Percentiles rank a stretch among this genome's conserved stretches.
These are phyloP conservation scores for Leptobrachium leishanense DNA, from an alignment of 2,113 vertebrate species.

Conservation along the genomic window DNA sequence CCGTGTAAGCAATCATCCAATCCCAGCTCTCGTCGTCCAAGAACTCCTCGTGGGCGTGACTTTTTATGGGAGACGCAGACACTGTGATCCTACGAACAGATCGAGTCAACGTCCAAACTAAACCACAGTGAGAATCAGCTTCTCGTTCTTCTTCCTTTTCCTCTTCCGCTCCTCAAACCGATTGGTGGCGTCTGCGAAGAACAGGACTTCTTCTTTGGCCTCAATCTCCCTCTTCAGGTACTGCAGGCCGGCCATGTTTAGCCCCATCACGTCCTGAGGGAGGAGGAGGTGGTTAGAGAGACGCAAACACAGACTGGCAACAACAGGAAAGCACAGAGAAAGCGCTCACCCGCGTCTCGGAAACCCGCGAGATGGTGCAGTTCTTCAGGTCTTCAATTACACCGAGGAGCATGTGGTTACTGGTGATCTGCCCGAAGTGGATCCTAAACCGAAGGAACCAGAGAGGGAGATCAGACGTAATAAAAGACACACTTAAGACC, in stretches of 20 bases:
- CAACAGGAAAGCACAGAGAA: neutral
- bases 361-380: constrained; percentile 86
- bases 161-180: constrained; percentile 81
- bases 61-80: neutral
- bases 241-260: constrained; percentile 90
- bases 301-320: neutral
- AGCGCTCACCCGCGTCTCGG: constrained; percentile 78
- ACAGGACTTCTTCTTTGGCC: constrained; percentile 87
- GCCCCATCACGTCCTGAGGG: constrained; percentile 85
- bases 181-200: constrained; percentile 90
- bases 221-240: constrained; percentile 89
- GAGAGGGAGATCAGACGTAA: too few relatives aligned
- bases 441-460: constrained; percentile 67
- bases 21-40: neutral
- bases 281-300: neutral
- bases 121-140: constrained; percentile 77
- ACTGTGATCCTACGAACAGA: neutral
- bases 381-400: constrained; percentile 86
- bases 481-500: too few relatives aligned
- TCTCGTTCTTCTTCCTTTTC: constrained; percentile 85
- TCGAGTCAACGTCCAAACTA: neutral
- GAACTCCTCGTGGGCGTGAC: neutral
- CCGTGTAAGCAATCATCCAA: neutral
- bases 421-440: constrained; percentile 92
- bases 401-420: constrained; percentile 88